Percentiles rank a stretch among this genome's conserved stretches.
phyloP scores from a whole-genome alignment of 2,888 invertebrate species.

The Zhuqinia jingwanae region DNA sequence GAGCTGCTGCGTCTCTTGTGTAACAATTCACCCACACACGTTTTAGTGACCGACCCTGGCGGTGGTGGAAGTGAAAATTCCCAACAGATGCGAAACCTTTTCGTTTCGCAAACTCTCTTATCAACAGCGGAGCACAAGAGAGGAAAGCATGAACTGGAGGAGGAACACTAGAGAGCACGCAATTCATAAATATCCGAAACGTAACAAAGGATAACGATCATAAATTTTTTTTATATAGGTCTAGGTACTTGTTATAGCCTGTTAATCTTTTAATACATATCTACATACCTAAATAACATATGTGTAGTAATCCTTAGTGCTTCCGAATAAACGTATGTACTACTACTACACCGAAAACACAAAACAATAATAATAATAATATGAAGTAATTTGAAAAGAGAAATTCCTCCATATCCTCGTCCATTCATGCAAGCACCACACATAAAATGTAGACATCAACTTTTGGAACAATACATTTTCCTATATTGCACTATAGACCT shows the following conservation, averaged over 20 bases:
- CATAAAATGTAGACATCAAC: constrained; percentile 37
- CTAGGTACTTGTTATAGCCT: neutral
- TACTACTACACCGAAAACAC: neutral
- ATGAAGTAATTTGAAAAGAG: neutral
- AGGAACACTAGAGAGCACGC: neutral
- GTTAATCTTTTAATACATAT: neutral
- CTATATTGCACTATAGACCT: neutral
- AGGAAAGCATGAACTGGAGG: too few species aligned
- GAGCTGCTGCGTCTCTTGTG: neutral
- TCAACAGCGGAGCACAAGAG: neutral
- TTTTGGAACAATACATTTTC: neutral
- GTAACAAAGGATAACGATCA: neutral
- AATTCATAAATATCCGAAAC: constrained; percentile 22
- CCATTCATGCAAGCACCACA: constrained; percentile 14
- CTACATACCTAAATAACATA: too few species aligned
- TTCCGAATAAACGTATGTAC: too few species aligned
- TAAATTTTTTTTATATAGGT: too few species aligned
- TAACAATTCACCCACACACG: neutral
- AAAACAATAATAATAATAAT: neutral
- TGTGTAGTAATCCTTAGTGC: too few species aligned
- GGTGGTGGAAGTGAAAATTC: neutral
- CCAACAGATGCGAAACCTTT: constrained; percentile 45
- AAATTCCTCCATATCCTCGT: neutral
- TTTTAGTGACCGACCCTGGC: constrained; percentile 23
- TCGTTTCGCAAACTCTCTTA: neutral